Evolutionary conservation across 2,113 vertebrate species (phyloP), one percentile per base, ranked within the genome.

Genomic region (Nettapus auritus): DNA sequence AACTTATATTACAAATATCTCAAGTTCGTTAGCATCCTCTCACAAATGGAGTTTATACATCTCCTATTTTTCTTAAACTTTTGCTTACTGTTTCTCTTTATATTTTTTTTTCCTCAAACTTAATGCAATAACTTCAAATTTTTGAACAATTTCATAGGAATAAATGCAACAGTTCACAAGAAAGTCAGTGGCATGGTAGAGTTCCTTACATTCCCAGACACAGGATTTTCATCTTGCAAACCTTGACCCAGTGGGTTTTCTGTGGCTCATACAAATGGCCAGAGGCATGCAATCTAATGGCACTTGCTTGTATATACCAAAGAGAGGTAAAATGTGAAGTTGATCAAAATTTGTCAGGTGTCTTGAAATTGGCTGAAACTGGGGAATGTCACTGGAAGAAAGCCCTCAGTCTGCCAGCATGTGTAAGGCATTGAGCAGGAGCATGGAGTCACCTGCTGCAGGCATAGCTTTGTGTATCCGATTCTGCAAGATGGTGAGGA

Each of bases 221-320:
- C 6, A 89, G 52, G 89, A 74, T 90, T 81, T 20, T 87, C 89
- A 83, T 86, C 78, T 92, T 67, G 29, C 76, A 50, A 90, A 53
- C 67, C 17, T 92, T 93, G 63, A 73, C 88, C 46, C 50, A 71
- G 52, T 89, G 80, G 34, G 5, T 96, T 97, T 94, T 82, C 87
- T 89, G 64, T 80, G 94, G 59, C 67, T 95, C 53, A 86, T 71
- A 73, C 5, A 92, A 71, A 56, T 62, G 85, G 74, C 78, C 36
- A 34, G 87, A 74, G 48, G 29, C 31, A 91, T 92, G 75, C 59
- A 89, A 59, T 93, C 67, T 90, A 36, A 56, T 62, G 94, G 78
- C 86, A 82, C 75, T 96, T 96, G 75, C 85, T 95, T 95, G 94
- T 96, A 44, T 90, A 90, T 97, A 97, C 97, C 98, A 98, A 98